Percentiles rank a stretch among this genome's conserved stretches.
Conservation (phyloP, 2,888 invertebrate genomes). For the Ceratothoa steindachneri region DNA sequence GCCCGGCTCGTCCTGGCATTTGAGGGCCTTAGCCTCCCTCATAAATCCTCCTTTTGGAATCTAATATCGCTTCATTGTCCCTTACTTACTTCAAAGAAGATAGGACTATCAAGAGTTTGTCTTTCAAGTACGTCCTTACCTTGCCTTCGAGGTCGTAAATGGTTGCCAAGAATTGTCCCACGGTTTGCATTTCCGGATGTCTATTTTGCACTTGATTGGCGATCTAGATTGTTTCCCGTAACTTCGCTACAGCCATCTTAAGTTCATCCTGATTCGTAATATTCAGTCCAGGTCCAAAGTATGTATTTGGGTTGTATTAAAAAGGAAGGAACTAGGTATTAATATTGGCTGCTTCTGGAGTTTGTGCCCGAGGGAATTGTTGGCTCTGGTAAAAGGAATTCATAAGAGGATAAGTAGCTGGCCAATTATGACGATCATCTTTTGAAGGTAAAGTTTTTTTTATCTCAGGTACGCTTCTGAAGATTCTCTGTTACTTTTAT, state of each 20-base stretch:
- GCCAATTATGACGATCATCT: too few relatives aligned
- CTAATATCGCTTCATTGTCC: not conserved
- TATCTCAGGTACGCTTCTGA: too few relatives aligned
- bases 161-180: not conserved
- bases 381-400: too few relatives aligned
- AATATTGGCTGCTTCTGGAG: too few relatives aligned
- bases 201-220: not conserved
- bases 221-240: not conserved
- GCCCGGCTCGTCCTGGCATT: not conserved
- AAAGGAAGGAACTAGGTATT: too few relatives aligned
- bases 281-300: too few relatives aligned
- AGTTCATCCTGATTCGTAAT: not conserved
- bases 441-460: too few relatives aligned
- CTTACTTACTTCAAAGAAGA: not conserved
- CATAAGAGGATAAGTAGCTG: too few relatives aligned
- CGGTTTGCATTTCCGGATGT: not conserved
- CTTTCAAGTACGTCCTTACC: not conserved
- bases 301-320: too few relatives aligned
- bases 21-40: not conserved
- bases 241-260: not conserved
- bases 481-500: too few relatives aligned
- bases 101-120: not conserved
- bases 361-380: too few relatives aligned
- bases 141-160: not conserved
- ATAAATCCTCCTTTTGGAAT: too few relatives aligned